Base-by-base conservation (phyloP, 1,140 invertebrate genomes). In the Dinothrombium tinctorium region DNA sequence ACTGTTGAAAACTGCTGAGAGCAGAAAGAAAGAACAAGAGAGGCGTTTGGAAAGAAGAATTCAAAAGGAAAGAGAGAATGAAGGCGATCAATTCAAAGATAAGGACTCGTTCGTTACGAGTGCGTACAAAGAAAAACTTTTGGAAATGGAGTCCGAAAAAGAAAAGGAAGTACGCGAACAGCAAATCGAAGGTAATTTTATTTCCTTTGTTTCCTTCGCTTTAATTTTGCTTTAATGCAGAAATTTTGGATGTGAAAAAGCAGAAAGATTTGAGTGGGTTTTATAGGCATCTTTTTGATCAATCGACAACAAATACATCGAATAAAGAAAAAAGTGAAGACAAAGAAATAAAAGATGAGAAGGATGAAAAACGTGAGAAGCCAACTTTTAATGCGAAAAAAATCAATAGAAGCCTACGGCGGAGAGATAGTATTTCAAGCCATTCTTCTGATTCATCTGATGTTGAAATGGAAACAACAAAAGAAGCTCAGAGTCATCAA, bases 31-130 rank as follows among this genome's bases (percentile, higher is more conserved):
- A 41, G 86, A 94, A 57, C 71, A 86, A 53, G 84, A 94, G 58
- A 57, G 78, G 33, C 60, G 84, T 46, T 64, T 76, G 40, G 84
- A 92, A 56, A 68, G 81, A 51, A 75, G 81, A 59, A 75, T 82
- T 35, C 78, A 84, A 52, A 78, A 78, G 55, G 83, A 90, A 57
- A 63, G 83, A 37, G 81, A 87, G 56, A 69, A 68, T 9, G 84
- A 92, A 59, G 80, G 79, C 3, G 74, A 78, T 42, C 63, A 74
- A 59, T 96, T 74, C 61, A 73, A 73, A 41, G 86, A 92, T 53
- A 95, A 95, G 58, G 87, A 95, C 60, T 73, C 75, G 12, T 96
- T 89, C 68, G 81, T 96, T 0, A 95, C 87, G 0, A 69, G 76
- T 3, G 69, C 83, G 1, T 95, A 94, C 58, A 74, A 76, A 53